These are phyloP conservation scores for Pimpla rufipes DNA, from an alignment of 2,888 invertebrate species.

Conservation along the genomic window DNA sequence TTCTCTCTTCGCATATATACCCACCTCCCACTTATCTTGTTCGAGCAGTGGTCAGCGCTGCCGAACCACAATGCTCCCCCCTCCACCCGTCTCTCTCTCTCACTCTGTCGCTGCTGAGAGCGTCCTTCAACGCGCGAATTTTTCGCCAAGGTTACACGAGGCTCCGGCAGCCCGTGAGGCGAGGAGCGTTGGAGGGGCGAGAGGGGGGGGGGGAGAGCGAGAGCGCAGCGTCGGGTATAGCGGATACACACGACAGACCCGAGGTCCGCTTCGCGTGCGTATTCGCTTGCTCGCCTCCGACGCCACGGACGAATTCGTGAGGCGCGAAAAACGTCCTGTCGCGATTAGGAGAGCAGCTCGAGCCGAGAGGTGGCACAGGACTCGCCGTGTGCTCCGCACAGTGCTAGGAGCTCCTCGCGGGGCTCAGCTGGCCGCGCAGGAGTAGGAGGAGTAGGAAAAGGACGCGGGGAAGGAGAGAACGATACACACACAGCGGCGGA, in stretches of 20 bases:
- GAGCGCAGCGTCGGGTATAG: no score
- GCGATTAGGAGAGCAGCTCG: constrained; percentile 82
- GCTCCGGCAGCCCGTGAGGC: constrained; percentile 3
- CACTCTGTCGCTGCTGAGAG: constrained; percentile 8
- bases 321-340: constrained; percentile 83
- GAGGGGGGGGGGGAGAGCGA: no score
- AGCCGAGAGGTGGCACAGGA: constrained; percentile 83
- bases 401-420: constrained; percentile 46
- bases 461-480: constrained; percentile 67
- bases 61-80: constrained; percentile 54
- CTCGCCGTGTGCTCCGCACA: constrained; percentile 66
- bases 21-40: constrained; percentile 59
- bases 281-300: constrained; percentile 45
- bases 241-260: background rate
- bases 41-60: constrained; percentile 54
- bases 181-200: background rate
- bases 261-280: background rate
- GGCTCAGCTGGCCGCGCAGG: constrained; percentile 57
- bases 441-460: constrained; percentile 70
- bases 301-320: constrained; percentile 77
- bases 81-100: constrained; percentile 50
- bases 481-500: constrained; percentile 7
- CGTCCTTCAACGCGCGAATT: constrained; percentile 56
- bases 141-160: constrained; percentile 46
- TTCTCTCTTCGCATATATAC: constrained; percentile 56